phyloP scores from a whole-genome alignment of 2,888 invertebrate species.

The Maniola hyperantus region DNA sequence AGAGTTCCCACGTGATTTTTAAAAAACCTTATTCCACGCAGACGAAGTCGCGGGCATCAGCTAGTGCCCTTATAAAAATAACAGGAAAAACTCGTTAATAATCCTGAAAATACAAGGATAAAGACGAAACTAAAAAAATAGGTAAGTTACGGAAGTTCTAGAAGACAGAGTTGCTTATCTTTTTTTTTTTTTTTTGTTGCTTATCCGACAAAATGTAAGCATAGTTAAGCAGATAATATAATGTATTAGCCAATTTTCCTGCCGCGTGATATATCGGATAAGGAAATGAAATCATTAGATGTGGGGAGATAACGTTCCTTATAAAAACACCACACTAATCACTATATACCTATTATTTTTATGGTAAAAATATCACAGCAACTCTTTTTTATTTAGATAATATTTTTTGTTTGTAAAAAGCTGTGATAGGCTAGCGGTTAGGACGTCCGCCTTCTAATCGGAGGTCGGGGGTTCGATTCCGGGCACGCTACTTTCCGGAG shows the following conservation, averaged over 20 bases:
- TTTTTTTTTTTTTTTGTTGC: too few relatives aligned
- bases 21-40: too few relatives aligned
- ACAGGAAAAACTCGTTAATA: neutral
- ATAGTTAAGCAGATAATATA: constrained; percentile 20
- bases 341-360: neutral
- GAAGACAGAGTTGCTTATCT: constrained; percentile 19
- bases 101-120: neutral
- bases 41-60: too few relatives aligned
- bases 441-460: too few relatives aligned
- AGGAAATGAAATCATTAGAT: constrained; percentile 20
- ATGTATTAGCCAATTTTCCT: constrained; percentile 19
- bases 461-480: too few relatives aligned
- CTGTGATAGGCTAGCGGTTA: too few relatives aligned
- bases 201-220: constrained; percentile 15
- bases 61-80: neutral
- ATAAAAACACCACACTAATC: neutral
- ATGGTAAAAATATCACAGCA: neutral
- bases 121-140: neutral
- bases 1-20: too few relatives aligned
- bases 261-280: constrained; percentile 15
- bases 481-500: too few relatives aligned
- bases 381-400: neutral
- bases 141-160: constrained; percentile 17
- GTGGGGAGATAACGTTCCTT: constrained; percentile 14
- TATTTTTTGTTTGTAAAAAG: neutral